phyloP scores from a whole-genome alignment of 2,113 vertebrate genomes.

The Ceyx cyanopectus region DNA sequence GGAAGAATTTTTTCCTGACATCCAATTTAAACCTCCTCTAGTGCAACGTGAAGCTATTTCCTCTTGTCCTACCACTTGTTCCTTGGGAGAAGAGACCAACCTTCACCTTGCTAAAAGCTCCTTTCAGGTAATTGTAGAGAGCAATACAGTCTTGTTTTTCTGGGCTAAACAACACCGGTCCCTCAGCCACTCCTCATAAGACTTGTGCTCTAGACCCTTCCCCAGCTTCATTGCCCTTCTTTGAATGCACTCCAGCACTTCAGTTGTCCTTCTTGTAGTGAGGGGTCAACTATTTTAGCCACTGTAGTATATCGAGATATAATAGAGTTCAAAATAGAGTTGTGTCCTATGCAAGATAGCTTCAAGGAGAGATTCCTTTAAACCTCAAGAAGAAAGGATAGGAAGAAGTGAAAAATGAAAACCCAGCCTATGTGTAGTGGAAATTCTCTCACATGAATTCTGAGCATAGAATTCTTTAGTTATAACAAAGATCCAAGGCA shows the following conservation, averaged over 20 bases:
- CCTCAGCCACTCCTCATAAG: background rate
- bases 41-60: background rate
- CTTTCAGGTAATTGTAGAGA: background rate
- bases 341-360: background rate
- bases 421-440: background rate
- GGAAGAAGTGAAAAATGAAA: background rate
- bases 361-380: background rate
- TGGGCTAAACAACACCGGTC: background rate
- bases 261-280: background rate
- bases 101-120: background rate
- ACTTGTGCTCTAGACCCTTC: background rate
- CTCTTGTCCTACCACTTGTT: background rate
- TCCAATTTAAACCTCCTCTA: background rate
- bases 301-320: background rate
- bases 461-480: background rate
- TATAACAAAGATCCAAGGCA: background rate
- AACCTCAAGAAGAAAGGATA: background rate
- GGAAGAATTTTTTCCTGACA: background rate
- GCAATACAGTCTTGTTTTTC: background rate
- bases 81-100: background rate
- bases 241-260: background rate
- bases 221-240: background rate
- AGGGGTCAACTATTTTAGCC: background rate
- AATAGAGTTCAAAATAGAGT: background rate
- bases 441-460: slow-evolving; percentile 21